phyloP scores from a whole-genome alignment of 1,140 invertebrate genomes.

The Planococcus citri region DNA sequence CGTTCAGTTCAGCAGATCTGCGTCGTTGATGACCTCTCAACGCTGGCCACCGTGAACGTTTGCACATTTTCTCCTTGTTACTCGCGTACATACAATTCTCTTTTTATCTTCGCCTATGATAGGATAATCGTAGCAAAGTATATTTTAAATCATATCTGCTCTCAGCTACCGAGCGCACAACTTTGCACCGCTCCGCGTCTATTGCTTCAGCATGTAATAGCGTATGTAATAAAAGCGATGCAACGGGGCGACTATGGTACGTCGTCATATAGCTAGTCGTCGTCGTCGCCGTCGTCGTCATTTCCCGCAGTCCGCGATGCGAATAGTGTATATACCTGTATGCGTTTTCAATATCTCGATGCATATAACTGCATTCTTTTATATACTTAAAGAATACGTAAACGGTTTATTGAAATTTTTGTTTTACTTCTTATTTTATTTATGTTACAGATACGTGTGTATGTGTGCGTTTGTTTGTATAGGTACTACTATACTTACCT shows the following conservation, averaged over 20 bases:
- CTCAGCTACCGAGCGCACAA: constrained; percentile 14
- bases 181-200: background rate
- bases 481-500: too few relatives aligned
- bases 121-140: constrained; percentile 20
- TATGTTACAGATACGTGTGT: constrained; percentile 17
- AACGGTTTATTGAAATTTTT: constrained; percentile 20
- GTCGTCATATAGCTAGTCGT: too few relatives aligned
- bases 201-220: background rate
- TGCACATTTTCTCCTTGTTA: constrained; percentile 17
- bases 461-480: background rate
- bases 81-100: constrained; percentile 13
- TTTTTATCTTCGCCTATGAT: constrained; percentile 20
- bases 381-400: constrained; percentile 18
- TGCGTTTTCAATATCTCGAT: constrained; percentile 14
- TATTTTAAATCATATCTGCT: constrained; percentile 20
- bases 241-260: background rate
- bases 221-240: constrained; percentile 12
- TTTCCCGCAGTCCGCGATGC: background rate
- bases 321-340: too few relatives aligned
- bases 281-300: too few relatives aligned
- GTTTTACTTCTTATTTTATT: constrained; percentile 15
- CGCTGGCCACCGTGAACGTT: constrained; percentile 17
- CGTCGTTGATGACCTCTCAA: constrained; percentile 22
- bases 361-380: constrained; percentile 19
- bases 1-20: constrained; percentile 16